phyloP scores from a whole-genome alignment of 2,113 vertebrate genomes.

The Pelusios castaneus region DNA sequence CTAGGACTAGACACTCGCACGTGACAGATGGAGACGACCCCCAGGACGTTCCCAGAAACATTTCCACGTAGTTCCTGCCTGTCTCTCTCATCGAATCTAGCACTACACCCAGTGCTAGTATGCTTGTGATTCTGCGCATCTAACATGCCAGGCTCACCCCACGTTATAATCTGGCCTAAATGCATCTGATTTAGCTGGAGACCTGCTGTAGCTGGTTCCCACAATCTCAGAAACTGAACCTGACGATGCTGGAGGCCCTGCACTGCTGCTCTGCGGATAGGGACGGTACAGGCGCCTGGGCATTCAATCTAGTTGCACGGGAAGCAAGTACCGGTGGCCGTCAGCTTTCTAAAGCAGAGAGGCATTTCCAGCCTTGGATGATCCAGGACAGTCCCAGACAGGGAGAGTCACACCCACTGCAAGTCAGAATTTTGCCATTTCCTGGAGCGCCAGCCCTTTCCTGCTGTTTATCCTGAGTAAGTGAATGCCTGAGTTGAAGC shows the following conservation, averaged over 20 bases:
- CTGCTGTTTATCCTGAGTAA: constrained; percentile 68
- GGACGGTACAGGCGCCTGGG: background rate
- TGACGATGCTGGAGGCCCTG: accelerated
- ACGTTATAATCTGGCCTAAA: background rate
- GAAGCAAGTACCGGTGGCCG: background rate
- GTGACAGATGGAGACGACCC: background rate
- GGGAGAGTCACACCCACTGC: accelerated
- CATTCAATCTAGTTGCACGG: background rate
- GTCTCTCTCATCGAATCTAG: too few species aligned
- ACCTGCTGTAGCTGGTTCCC: background rate
- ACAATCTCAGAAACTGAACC: accelerated
- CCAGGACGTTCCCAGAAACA: background rate
- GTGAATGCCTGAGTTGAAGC: constrained; percentile 85
- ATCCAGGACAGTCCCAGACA: background rate
- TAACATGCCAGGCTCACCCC: accelerated
- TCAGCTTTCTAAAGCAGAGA: accelerated
- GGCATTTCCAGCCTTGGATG: background rate
- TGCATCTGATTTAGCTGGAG: background rate
- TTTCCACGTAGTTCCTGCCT: background rate
- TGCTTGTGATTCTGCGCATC: accelerated
- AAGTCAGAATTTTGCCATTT: constrained; percentile 75
- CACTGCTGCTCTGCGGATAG: accelerated
- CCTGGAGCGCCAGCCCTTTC: constrained; percentile 30
- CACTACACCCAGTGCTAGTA: accelerated
- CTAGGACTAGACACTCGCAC: background rate